Percentiles rank a stretch among this genome's conserved stretches.
Evolutionary conservation across 1,140 invertebrate genomes (phyloP).

Genomic region (Latrodectus geometricus): DNA sequence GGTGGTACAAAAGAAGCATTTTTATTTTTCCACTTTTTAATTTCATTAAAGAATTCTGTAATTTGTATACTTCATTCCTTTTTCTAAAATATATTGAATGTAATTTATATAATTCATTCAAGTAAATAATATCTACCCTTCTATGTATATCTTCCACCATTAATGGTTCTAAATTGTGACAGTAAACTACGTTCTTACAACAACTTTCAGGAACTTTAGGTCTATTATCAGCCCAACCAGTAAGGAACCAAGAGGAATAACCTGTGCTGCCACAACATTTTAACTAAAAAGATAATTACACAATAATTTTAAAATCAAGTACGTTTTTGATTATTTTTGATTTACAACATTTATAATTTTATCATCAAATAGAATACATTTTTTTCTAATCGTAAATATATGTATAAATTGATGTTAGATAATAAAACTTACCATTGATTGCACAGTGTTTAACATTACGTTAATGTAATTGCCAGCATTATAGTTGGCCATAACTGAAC

Average conservation of each 20-base stretch:
- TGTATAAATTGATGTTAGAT: not conserved
- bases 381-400: not conserved
- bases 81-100: too few species aligned
- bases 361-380: not conserved
- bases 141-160: conserved; percentile 12
- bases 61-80: too few species aligned
- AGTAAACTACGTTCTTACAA: conserved; percentile 9
- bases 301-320: not conserved
- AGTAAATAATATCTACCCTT: not conserved
- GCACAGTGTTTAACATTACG: not conserved
- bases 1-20: too few species aligned
- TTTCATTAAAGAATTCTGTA: too few species aligned
- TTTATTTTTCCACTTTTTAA: too few species aligned
- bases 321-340: not conserved
- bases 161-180: conserved; percentile 34
- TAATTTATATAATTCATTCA: too few species aligned
- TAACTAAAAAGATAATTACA: not conserved
- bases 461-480: conserved; percentile 11
- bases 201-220: conserved; percentile 27
- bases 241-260: conserved; percentile 22
- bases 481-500: conserved; percentile 17
- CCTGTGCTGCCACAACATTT: conserved; percentile 14
- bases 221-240: conserved; percentile 13
- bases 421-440: conserved; percentile 1
- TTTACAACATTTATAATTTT: not conserved